Percentiles rank a stretch among this genome's conserved stretches.
These are phyloP conservation scores for Trichopria drosophilae DNA, from an alignment of 2,888 invertebrate genomes.

Conservation along the genomic window DNA sequence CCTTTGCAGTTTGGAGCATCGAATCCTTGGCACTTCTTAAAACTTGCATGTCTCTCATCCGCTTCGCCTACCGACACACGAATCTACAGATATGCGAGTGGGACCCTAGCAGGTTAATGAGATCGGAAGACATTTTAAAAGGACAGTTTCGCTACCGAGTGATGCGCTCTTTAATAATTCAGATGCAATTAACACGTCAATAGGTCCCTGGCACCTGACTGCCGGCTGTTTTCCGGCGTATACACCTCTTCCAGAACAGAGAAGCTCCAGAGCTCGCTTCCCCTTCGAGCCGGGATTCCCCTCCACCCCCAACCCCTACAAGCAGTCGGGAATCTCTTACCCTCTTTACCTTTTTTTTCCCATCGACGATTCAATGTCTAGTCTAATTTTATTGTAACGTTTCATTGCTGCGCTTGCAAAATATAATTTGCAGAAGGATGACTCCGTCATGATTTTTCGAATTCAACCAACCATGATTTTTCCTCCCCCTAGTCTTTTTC, in stretches of 20 bases:
- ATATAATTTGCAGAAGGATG: too few species aligned
- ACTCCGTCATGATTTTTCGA: too few species aligned
- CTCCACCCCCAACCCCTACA: slow-evolving; percentile 25
- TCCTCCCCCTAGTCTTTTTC: too few species aligned
- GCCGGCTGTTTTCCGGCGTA: slow-evolving; percentile 40
- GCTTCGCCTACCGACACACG: too few species aligned
- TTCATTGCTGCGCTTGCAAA: too few species aligned
- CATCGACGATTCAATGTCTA: too few species aligned
- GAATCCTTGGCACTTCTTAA: too few species aligned
- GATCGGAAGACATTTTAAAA: slow-evolving; percentile 50
- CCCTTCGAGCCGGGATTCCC: slow-evolving; percentile 21
- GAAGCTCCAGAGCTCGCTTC: slow-evolving; percentile 14
- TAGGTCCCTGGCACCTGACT: slow-evolving; percentile 51
- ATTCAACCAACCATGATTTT: too few species aligned
- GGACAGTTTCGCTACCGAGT: slow-evolving; percentile 44
- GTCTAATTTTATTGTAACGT: too few species aligned
- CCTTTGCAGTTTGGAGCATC: too few species aligned
- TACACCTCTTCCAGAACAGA: slow-evolving; percentile 24
- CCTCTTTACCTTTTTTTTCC: slow-evolving; percentile 12
- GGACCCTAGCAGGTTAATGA: slow-evolving; percentile 46
- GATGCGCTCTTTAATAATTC: slow-evolving; percentile 49
- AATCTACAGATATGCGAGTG: too few species aligned
- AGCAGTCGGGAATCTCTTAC: slow-evolving; percentile 28
- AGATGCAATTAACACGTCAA: slow-evolving; percentile 54
- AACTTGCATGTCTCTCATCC: too few species aligned